phyloP scores from a whole-genome alignment of 2,113 vertebrate genomes.

The Podiceps cristatus region DNA sequence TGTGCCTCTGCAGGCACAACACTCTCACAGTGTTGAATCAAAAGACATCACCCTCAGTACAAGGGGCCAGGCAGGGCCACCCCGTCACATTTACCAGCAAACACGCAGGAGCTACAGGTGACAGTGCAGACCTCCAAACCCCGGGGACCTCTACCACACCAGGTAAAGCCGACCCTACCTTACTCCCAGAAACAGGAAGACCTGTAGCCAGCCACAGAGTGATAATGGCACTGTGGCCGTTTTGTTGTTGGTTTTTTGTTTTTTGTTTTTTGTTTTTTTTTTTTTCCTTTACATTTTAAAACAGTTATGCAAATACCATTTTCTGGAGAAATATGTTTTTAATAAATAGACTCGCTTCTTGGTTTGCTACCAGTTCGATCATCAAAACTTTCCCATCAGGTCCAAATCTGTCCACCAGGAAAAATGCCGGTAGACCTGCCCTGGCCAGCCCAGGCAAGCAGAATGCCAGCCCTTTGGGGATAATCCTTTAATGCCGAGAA shows the following conservation, averaged over 20 bases:
- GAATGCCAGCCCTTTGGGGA: neutral
- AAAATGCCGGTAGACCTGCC: neutral
- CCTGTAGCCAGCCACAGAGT: neutral
- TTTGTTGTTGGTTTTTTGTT: no score
- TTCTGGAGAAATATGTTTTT: neutral
- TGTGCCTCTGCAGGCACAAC: neutral
- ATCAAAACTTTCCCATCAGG: neutral
- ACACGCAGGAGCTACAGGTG: neutral
- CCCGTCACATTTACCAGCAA: neutral
- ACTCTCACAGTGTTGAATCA: neutral
- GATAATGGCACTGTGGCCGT: neutral
- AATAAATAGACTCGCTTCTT: neutral
- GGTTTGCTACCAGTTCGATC: neutral
- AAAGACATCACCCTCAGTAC: neutral
- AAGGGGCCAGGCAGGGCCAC: accelerated
- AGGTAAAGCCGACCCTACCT: neutral
- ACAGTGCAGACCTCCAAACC: neutral
- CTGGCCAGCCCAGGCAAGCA: neutral
- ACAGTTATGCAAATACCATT: accelerated
- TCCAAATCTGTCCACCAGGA: neutral
- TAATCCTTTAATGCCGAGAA: neutral
- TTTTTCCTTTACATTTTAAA: neutral
- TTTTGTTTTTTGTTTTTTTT: neutral
- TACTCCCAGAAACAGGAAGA: neutral
- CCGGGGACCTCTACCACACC: neutral